Percentiles rank a stretch among this genome's conserved stretches.
These are phyloP conservation scores for Leucoraja erinaceus DNA, from an alignment of 2,113 vertebrate genomes.

Conservation along the genomic window DNA sequence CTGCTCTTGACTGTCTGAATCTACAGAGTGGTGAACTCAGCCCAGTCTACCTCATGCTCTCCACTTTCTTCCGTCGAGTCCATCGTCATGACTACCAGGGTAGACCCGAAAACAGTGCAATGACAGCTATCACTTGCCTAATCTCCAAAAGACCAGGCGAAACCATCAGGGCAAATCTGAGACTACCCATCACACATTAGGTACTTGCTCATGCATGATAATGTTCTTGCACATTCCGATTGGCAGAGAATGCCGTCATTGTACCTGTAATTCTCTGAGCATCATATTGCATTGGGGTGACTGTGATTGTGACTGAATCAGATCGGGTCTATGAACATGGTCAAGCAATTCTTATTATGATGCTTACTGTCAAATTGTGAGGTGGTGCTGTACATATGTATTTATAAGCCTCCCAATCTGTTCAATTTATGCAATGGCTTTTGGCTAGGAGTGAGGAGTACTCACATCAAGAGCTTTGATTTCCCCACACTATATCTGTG, in stretches of 20 bases:
- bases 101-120: neutral
- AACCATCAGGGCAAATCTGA: neutral
- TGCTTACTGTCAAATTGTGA: neutral
- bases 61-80: too few species aligned
- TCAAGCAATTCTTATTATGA: neutral
- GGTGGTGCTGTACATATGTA: neutral
- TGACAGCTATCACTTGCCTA: neutral
- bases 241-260: neutral
- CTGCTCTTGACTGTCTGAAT: too few species aligned
- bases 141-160: neutral
- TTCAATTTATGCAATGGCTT: neutral
- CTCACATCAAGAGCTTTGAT: neutral
- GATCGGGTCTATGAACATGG: neutral
- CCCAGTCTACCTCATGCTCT: too few species aligned
- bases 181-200: neutral
- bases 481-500: neutral
- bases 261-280: neutral
- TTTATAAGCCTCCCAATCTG: neutral
- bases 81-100: too few species aligned
- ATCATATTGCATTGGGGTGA: neutral
- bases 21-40: too few species aligned
- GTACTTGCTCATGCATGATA: neutral
- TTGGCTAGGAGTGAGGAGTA: neutral
- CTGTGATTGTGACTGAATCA: neutral
- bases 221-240: neutral